phyloP scores from a whole-genome alignment of 2,888 invertebrate species.

The Ctenicera cuprea region DNA sequence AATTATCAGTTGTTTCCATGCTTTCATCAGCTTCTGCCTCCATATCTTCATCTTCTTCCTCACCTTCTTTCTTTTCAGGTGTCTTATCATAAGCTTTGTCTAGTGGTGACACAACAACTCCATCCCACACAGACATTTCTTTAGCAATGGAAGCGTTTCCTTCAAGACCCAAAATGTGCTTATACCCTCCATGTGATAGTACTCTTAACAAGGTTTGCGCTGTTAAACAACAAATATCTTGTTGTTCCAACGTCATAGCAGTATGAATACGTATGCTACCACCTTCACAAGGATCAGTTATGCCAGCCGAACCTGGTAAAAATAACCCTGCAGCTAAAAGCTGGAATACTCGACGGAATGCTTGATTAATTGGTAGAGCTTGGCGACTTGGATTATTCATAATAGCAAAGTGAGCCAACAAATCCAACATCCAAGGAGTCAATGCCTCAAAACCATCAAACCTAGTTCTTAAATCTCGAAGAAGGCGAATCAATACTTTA shows the following conservation, averaged over 20 bases:
- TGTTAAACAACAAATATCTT: constrained; percentile 94
- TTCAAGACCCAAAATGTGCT: constrained; percentile 87
- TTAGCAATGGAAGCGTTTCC: constrained; percentile 76
- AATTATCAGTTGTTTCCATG: constrained; percentile 73
- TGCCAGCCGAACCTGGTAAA: constrained; percentile 94
- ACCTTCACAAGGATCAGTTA: constrained; percentile 95
- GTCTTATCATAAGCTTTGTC: constrained; percentile 94
- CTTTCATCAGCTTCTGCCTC: constrained; percentile 77
- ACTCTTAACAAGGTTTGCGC: constrained; percentile 95
- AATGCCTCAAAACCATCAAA: constrained; percentile 94
- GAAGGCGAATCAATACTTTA: constrained; percentile 91
- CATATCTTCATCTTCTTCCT: constrained; percentile 81
- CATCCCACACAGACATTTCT: constrained; percentile 98
- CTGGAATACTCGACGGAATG: constrained; percentile 93
- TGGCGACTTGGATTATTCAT: constrained; percentile 97
- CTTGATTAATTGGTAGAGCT: constrained; percentile 93
- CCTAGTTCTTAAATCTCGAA: constrained; percentile 93
- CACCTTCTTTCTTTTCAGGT: constrained; percentile 84
- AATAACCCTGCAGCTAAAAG: constrained; percentile 95
- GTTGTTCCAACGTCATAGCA: constrained; percentile 91
- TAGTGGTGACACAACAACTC: constrained; percentile 96
- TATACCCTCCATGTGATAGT: constrained; percentile 94
- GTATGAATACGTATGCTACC: constrained; percentile 93
- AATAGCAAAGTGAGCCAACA: constrained; percentile 96
- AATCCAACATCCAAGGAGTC: constrained; percentile 97